phyloP scores from a whole-genome alignment of 1,140 invertebrate species.

The Alviniconcha marisindica region DNA sequence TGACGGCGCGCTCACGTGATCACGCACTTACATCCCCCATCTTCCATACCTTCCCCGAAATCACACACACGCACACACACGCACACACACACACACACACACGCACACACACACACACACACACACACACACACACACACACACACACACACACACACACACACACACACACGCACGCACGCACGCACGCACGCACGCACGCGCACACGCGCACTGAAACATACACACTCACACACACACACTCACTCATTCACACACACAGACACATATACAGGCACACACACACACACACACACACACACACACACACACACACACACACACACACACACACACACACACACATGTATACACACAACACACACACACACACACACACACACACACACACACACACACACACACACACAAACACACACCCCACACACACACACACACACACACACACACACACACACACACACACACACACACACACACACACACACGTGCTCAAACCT shows the following conservation, averaged over 20 bases:
- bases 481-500: background rate
- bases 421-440: background rate
- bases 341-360: constrained; percentile 8
- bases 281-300: constrained; percentile 24
- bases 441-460: background rate
- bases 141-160: constrained; percentile 26
- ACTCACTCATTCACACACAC: constrained; percentile 4
- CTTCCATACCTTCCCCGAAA: too few species aligned
- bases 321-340: constrained; percentile 27
- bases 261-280: constrained; percentile 18
- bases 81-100: constrained; percentile 5
- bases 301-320: constrained; percentile 27
- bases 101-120: constrained; percentile 28
- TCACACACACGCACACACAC: background rate
- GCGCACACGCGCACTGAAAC: background rate
- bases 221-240: background rate
- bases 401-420: background rate
- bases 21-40: too few species aligned
- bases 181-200: constrained; percentile 1
- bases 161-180: constrained; percentile 4
- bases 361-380: background rate
- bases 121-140: constrained; percentile 18
- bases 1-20: too few species aligned
- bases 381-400: constrained; percentile 7
- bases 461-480: background rate